Evolutionary conservation across 2,113 vertebrate genomes (phyloP), one percentile per base, ranked within the genome.

Genomic region (Dicentrarchus labrax): DNA sequence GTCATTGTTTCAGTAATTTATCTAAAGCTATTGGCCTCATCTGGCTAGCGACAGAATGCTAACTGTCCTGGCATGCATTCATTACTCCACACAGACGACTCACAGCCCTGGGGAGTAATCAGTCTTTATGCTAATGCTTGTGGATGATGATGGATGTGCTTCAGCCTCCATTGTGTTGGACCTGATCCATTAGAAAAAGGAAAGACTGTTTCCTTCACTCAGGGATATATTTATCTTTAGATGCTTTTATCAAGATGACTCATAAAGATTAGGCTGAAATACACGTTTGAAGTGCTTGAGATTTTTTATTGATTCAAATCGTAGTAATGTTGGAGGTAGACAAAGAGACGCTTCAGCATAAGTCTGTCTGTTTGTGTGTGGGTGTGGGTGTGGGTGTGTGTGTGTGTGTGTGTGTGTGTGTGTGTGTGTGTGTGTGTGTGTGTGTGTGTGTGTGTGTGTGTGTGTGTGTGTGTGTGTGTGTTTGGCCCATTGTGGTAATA

Each of bases 1-100:
- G 86, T 88, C 88, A 74, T 72, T 72, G 53, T 84, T 74, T 72
- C 30, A 61, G 83, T 83, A 66, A 91, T 92, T 89, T 73, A 89
- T 95, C 88, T 87, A 50, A 86, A 92, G 91, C 83, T 86, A 88
- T 88, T 85, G 89, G 89, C 86, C 93, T 89, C 92, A 92, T 92
- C 93, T 92, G 93, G 92, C 70, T 84, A 60, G 57, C 57, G 81
- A 88, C 84, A 82, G 86, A 39, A 69, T 80, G 83, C 86, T 90
- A 92, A 94, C 91, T 93, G 91, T 93, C 87, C 86, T 83, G 92
- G 89, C 90, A 92, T 90, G 90, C 87, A 68, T 90, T 85, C 86
- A 89, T 90, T 86, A 82, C 75, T 82, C 73, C 69, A 76, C 67
- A 86, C 88, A 90, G 83, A 89, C 66, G 66, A 72, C 75, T 67